These are phyloP conservation scores for Lacanobia wlatinum DNA, from an alignment of 2,888 invertebrate genomes.

Conservation along the genomic window DNA sequence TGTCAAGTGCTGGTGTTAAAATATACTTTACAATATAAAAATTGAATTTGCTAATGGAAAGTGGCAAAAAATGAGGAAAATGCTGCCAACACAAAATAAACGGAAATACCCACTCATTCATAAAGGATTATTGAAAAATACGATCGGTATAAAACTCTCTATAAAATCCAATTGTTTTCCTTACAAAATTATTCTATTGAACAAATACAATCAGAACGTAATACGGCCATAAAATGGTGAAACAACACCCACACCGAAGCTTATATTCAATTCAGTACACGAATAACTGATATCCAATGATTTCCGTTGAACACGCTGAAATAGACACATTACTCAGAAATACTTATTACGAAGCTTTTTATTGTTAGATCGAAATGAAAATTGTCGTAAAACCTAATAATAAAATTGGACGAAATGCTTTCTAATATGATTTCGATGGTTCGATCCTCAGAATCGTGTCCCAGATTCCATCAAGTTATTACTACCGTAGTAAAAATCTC, in stretches of 20 bases:
- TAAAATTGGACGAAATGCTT: constrained; percentile 67
- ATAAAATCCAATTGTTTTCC: neutral
- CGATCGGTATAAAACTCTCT: neutral
- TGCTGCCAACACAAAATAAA: neutral
- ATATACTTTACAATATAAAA: neutral
- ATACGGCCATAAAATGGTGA: constrained; percentile 11
- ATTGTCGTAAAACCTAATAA: constrained; percentile 70
- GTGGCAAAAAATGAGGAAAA: neutral
- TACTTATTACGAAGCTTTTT: constrained; percentile 47
- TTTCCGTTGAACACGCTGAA: constrained; percentile 32
- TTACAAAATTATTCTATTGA: neutral
- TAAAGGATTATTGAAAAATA: neutral
- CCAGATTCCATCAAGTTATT: constrained; percentile 77
- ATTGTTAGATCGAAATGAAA: constrained; percentile 58
- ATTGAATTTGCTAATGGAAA: no score
- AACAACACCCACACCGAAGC: constrained; percentile 16
- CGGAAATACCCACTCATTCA: neutral
- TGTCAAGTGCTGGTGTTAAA: neutral
- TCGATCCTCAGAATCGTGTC: constrained; percentile 63
- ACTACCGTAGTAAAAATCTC: constrained; percentile 79
- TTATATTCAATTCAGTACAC: constrained; percentile 37
- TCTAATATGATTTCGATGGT: constrained; percentile 70
- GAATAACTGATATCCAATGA: constrained; percentile 27
- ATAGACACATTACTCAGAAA: constrained; percentile 39
- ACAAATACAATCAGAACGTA: constrained; percentile 21